These are phyloP conservation scores for Phania funesta DNA, from an alignment of 2,888 invertebrate species.

Conservation along the genomic window DNA sequence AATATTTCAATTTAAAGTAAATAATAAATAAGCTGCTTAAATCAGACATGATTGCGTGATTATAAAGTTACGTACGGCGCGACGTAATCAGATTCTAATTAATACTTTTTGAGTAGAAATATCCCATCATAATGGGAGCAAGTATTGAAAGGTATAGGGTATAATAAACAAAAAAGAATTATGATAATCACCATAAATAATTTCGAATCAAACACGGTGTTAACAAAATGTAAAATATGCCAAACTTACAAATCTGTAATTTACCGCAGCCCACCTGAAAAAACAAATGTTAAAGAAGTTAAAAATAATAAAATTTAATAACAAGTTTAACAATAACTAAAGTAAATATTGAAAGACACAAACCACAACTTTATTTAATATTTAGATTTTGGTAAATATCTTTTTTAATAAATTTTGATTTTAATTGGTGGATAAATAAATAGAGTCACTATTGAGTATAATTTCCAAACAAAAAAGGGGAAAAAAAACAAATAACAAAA, in stretches of 20 bases:
- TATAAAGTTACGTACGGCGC: too few species aligned
- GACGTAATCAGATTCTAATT: too few species aligned
- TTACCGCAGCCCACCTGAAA: background rate
- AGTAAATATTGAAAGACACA: conserved; percentile 20
- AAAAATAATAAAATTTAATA: conserved; percentile 12
- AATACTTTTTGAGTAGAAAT: background rate
- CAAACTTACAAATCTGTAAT: background rate
- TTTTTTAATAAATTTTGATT: conserved; percentile 46
- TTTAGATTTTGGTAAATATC: background rate
- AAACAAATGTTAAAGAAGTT: background rate
- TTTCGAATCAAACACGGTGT: conserved; percentile 45
- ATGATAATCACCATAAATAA: conserved; percentile 20
- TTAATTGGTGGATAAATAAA: conserved; percentile 16
- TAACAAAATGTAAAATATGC: background rate
- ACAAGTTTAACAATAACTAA: conserved; percentile 17
- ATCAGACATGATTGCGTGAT: background rate
- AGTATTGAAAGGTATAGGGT: background rate
- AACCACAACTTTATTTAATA: background rate
- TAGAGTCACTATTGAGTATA: conserved; percentile 32
- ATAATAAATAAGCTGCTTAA: conserved; percentile 7
- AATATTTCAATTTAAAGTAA: background rate
- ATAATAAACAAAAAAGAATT: conserved; percentile 7
- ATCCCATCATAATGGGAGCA: background rate
- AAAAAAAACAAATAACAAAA: too few species aligned
- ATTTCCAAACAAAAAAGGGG: too few species aligned